Conservation (phyloP, 2,113 vertebrate species). For the Speoplatyrhinus poulsoni region DNA sequence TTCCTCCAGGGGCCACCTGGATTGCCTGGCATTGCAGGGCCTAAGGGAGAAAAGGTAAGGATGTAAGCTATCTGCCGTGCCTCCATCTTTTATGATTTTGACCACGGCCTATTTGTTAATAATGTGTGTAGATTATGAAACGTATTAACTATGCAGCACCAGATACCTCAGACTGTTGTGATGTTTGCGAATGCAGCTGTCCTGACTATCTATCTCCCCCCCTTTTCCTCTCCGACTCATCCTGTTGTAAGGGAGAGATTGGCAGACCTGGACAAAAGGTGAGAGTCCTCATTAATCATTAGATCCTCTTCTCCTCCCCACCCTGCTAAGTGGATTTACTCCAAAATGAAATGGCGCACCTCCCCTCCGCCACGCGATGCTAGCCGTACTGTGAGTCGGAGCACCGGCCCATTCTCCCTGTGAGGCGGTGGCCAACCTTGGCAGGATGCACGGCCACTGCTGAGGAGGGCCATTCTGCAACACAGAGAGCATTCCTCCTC, state of each 20-base stretch:
- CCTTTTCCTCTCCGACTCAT: constrained; percentile 40
- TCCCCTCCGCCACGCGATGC: constrained; percentile 15
- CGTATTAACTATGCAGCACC: constrained; percentile 4
- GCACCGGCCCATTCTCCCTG: constrained; percentile 28
- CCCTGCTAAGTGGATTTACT: constrained; percentile 70
- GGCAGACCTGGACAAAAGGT: constrained; percentile 98
- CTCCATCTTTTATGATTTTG: neutral
- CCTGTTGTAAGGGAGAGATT: constrained; percentile 89
- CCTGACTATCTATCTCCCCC: constrained; percentile 35
- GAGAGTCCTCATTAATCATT: constrained; percentile 69
- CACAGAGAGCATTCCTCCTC: constrained; percentile 2
- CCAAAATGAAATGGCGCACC: constrained; percentile 52
- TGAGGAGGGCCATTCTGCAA: constrained; percentile 29
- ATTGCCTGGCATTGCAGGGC: constrained; percentile 87
- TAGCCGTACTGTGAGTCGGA: constrained; percentile 30
- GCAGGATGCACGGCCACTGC: constrained; percentile 45
- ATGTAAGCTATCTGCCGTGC: neutral
- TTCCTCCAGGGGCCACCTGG: constrained; percentile 86
- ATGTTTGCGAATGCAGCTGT: constrained; percentile 54
- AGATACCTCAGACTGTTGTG: constrained; percentile 32
- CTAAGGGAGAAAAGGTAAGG: constrained; percentile 94
- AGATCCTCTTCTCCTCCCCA: constrained; percentile 21
- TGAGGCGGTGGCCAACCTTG: constrained; percentile 57
- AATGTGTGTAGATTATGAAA: too few relatives aligned
- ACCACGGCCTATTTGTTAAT: too few relatives aligned